These are phyloP conservation scores for Opisthograptis luteolata DNA, from an alignment of 2,888 invertebrate species.

Conservation along the genomic window DNA sequence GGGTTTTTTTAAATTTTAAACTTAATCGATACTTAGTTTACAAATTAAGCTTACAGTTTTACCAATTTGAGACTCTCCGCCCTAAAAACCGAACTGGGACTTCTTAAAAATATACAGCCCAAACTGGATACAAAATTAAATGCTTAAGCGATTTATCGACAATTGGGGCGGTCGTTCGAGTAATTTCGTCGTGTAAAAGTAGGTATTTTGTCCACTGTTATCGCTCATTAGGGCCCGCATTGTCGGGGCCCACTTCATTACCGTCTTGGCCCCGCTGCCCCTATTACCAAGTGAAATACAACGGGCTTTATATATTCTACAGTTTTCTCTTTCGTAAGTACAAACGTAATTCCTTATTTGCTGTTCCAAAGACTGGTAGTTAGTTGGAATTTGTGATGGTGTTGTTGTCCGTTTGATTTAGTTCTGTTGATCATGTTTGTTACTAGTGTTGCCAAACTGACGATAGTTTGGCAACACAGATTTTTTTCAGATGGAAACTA, in stretches of 20 bases:
- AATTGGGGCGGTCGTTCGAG: constrained; percentile 45
- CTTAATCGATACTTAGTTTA: no score
- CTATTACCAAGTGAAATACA: constrained; percentile 36
- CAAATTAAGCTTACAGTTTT: no score
- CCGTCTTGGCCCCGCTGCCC: constrained; percentile 33
- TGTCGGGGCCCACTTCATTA: constrained; percentile 49
- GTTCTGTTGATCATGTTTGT: background rate
- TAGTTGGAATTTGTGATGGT: constrained; percentile 35
- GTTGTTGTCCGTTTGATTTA: constrained; percentile 12
- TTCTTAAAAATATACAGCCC: constrained; percentile 2
- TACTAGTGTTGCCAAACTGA: no score
- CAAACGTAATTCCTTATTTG: constrained; percentile 35
- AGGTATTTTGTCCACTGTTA: constrained; percentile 43
- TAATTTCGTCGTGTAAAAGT: constrained; percentile 42
- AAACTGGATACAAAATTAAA: constrained; percentile 37
- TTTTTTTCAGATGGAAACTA: no score
- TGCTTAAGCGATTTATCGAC: constrained; percentile 41
- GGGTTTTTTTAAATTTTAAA: no score
- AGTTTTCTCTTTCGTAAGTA: constrained; percentile 30
- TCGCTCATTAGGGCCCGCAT: constrained; percentile 53
- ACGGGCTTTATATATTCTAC: constrained; percentile 21
- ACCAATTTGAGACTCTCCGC: no score
- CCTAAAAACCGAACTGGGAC: background rate
- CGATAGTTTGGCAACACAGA: no score
- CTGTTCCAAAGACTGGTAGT: constrained; percentile 28